Evolutionary conservation across 2,113 vertebrate species (phyloP), one percentile per base, ranked within the genome.

Genomic region (Lanius ludovicianus): DNA sequence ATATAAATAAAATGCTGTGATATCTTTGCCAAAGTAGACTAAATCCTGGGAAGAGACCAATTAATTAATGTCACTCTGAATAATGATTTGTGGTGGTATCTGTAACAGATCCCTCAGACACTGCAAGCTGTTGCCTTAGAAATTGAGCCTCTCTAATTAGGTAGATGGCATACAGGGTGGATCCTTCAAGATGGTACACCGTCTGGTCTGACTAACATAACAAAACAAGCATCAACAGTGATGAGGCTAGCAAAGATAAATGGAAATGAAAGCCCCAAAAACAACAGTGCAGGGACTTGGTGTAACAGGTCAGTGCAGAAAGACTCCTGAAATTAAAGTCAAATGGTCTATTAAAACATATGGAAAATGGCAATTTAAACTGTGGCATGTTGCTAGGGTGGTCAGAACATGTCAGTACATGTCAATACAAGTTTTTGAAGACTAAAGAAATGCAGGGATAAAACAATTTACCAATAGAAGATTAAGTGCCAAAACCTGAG

Each of bases 21-120:
- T 90, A 12, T 63, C 21, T 93, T 90, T 86, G 70, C 57, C 75
- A 87, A 83, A 94, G 62, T 23, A 79, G 64, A 91, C 49, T 89
- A 97, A 97, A 93, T 95, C 56, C 81, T 94, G 53, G 87, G 87
- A 94, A 95, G 67, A 93, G 71, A 94, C 83, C 93, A 93, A 96
- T 96, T 97, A 94, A 95, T 96, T 96, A 97, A 88, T 84, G 89
- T 90, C 96, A 96, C 68, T 96, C 85, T 96, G 83, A 95, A 91
- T 95, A 91, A 95, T 84, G 85, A 97, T 95, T 96, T 97, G 84
- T 90, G 75, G 83, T 94, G 74, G 55, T 96, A 84, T 93, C 69
- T 91, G 84, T 73, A 96, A 87, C 77, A 96, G 90, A 97, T 97
- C 83, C 71, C 78, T 93, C 71, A 93, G 95, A 97, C 86, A 81